Evolutionary conservation across 92 coral and sea anemone genomes (phyloP), one percentile per base, ranked within the genome.

Genomic region (Palythoa grandis): DNA sequence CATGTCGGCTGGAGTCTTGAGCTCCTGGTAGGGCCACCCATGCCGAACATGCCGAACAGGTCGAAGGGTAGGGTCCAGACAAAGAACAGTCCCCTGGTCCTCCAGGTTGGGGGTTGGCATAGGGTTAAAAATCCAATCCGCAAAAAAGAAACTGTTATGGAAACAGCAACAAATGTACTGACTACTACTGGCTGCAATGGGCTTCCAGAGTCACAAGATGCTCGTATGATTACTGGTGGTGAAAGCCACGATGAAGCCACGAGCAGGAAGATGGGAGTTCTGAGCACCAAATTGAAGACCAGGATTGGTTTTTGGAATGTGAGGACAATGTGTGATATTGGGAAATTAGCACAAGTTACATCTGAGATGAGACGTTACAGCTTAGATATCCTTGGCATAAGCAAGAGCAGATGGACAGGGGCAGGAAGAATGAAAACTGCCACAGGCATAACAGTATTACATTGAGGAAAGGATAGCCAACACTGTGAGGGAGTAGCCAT

Each of bases 331-430:
- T 50, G 23, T 20, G 88, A 76, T 61, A 74, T 83, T 22, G 72
- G 72, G 48, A 84, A 37, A 52, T 67, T 84, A 17, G 85, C 76
- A 1, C 88, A 84, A 25, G 91, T 84, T 17, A 78, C 79, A 70
- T 39, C 65, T 57, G 82, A 89, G 40, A 76, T 89, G 85, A 58
- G 85, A 78, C 43, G 76, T 12, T 89, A 72, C 24, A 85, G 17
- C 13, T 40, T 85, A 11, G 79, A 89, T n/a, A 52, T 89, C 12
- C 79, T 85, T 19, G 86, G 86, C 29, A 47, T 89, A 17, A 89
- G 88, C 38, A 86, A 89, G 50, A 72, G 86, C 82, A 84, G 82
- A 19, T 89, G 89, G 92, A 89, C 82, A 70, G 89, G 89, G 52
- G 24, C 75, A 48, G 80, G 91, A 25, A 74, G 78, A 63, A 24